A percentile compares a stretch with the other conserved stretches of the same genome.
Conservation (phyloP, 2,888 invertebrate genomes). For the Sipha maydis region DNA sequence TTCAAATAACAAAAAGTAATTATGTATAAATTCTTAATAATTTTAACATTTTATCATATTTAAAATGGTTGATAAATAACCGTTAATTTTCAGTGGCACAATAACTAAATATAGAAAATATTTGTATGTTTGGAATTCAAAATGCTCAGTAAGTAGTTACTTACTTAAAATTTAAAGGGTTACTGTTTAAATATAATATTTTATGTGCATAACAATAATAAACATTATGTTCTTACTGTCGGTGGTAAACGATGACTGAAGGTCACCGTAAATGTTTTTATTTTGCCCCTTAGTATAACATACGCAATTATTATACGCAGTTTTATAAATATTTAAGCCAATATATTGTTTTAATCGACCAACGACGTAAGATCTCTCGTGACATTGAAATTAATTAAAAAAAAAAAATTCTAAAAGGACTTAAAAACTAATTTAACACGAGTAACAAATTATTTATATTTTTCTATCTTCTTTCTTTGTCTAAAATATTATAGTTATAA, state of each 20-base stretch:
- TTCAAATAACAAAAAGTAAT: no score
- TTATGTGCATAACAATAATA: no score
- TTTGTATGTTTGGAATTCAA: background rate
- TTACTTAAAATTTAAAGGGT: background rate
- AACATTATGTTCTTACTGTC: background rate
- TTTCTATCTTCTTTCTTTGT: background rate
- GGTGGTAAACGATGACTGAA: background rate
- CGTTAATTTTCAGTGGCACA: no score
- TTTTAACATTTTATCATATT: no score
- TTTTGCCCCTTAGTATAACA: background rate
- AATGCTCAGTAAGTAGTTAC: no score
- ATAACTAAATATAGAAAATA: background rate
- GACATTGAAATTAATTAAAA: background rate
- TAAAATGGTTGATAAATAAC: no score
- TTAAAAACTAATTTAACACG: background rate
- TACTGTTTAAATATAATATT: no score
- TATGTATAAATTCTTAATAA: no score
- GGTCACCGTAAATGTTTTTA: background rate
- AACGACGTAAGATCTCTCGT: background rate
- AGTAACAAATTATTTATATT: background rate
- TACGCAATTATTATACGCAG: background rate
- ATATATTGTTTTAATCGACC: background rate
- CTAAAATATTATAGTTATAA: background rate
- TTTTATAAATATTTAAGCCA: background rate
- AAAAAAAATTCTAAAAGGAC: background rate